Evolutionary conservation across 2,888 invertebrate species (phyloP).

Genomic region (Scaptomyza flava): DNA sequence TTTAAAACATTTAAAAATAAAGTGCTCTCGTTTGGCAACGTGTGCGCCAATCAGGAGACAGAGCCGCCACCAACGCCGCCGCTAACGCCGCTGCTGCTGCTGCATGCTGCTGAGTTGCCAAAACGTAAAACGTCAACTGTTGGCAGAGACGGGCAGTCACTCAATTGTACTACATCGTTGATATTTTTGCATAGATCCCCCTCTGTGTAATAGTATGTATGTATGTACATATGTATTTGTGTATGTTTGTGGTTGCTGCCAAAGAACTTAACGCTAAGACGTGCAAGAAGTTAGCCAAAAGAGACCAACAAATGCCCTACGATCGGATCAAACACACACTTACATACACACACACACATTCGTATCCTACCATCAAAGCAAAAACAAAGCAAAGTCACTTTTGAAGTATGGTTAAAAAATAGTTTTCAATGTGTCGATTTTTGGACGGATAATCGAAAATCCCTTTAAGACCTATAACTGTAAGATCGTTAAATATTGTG

Average conservation of each 20-base stretch:
- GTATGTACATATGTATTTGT: constrained; percentile 7
- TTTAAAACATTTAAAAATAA: constrained; percentile 79
- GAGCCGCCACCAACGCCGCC: constrained; percentile 48
- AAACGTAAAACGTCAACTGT: constrained; percentile 29
- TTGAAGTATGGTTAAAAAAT: neutral
- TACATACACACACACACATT: neutral
- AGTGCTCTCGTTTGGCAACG: constrained; percentile 80
- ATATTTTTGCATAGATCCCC: constrained; percentile 33
- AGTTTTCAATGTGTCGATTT: no score
- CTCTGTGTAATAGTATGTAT: neutral
- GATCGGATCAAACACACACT: neutral
- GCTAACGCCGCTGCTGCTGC: neutral
- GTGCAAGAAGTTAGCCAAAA: constrained; percentile 54
- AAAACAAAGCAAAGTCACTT: neutral
- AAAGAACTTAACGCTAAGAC: constrained; percentile 42
- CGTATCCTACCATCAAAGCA: neutral
- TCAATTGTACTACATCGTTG: constrained; percentile 39
- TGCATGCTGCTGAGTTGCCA: constrained; percentile 3
- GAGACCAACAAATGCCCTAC: constrained; percentile 40
- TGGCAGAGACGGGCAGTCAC: constrained; percentile 24
- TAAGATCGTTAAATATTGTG: no score
- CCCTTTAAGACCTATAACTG: no score
- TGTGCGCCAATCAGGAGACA: constrained; percentile 78
- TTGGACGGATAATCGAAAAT: no score
- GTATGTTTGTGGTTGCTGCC: constrained; percentile 35